Base-by-base conservation (phyloP, 2,113 vertebrate species). In the Cebidichthys violaceus region DNA sequence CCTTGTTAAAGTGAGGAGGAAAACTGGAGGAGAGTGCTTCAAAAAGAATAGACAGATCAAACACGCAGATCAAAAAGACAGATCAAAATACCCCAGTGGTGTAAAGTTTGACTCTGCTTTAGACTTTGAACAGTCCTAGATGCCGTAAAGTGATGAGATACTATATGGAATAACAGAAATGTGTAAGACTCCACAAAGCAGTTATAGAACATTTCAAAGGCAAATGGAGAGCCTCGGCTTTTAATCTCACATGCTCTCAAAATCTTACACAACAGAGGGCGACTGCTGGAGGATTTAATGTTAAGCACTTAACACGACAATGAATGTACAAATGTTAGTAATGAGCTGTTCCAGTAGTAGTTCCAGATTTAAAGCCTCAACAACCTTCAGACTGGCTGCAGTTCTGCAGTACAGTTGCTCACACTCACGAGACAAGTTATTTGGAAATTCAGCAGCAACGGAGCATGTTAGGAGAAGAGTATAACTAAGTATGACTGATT, bases 11-110 rank as follows among this genome's bases (percentile, higher is more conserved):
- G 82, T 84, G 86, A 76, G 80, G 77, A 92, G 88, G 86, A 89
- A 89, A 90, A 89, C 83, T 74, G 79, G 76, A 72, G 66, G 82
- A 84, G 80, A 71, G 85, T 29, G 84, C 92, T 92, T 94, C 93
- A 94, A 94, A 92, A 88, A 89, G 91, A 94, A 92, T 87, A 86
- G 68, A 76, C 70, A 92, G 91, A 94, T 94, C 91, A 94, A 91
- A 92, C 75, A 71, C 50, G 3, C 27, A 67, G 79, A 90, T 86
- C 83, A 91, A 85, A 93, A 90, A 91, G 74, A 60, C 67, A 50
- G 75, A 87, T 87, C 72, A 85, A 82, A 91, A 87, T 79, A 78
- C 78, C 75, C 77, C 64, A 50, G 66, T 52, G 82, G 85, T 67
- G 75, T 75, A 71, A 86, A 83, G 83, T 92, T 90, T 75, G 81